Conservation (phyloP, 1,140 invertebrate genomes). For the Ips nitidus region DNA sequence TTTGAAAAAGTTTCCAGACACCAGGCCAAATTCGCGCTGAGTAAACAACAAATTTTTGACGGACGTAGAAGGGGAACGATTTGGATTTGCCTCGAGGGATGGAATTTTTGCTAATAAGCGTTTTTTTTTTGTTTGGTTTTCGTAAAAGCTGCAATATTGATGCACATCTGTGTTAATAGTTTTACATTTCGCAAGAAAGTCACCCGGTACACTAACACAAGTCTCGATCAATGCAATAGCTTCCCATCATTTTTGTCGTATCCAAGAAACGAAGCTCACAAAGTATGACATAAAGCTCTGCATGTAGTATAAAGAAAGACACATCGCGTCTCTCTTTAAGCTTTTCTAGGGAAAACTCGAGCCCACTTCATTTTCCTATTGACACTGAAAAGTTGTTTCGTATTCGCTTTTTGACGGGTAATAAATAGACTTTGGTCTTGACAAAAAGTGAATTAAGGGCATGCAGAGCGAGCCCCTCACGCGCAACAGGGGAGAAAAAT, state of each 20-base stretch:
- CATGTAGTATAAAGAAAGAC: conserved; percentile 19
- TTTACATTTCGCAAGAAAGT: too few species aligned
- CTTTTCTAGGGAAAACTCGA: conserved; percentile 19
- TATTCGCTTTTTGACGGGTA: conserved; percentile 30
- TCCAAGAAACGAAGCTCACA: conserved; percentile 11
- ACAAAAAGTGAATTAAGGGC: conserved; percentile 34
- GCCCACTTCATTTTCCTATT: conserved; percentile 33
- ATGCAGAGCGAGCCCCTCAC: conserved; percentile 1
- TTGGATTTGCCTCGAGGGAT: conserved; percentile 4
- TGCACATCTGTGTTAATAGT: too few species aligned
- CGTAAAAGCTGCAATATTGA: too few species aligned
- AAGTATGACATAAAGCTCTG: conserved; percentile 23
- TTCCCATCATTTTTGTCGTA: conserved; percentile 12
- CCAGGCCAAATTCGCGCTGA: conserved; percentile 17
- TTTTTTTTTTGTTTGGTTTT: conserved; percentile 1
- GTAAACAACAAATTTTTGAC: conserved; percentile 11
- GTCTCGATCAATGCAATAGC: background rate
- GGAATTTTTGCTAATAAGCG: conserved; percentile 3
- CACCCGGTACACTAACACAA: too few species aligned
- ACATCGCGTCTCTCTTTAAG: conserved; percentile 27
- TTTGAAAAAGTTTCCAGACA: conserved; percentile 24
- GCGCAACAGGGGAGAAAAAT: conserved; percentile 29
- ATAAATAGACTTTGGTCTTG: conserved; percentile 35
- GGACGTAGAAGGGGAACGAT: background rate
- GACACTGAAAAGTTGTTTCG: conserved; percentile 34